phyloP scores from a whole-genome alignment of 2,113 vertebrate species.

The Dinomys branickii region DNA sequence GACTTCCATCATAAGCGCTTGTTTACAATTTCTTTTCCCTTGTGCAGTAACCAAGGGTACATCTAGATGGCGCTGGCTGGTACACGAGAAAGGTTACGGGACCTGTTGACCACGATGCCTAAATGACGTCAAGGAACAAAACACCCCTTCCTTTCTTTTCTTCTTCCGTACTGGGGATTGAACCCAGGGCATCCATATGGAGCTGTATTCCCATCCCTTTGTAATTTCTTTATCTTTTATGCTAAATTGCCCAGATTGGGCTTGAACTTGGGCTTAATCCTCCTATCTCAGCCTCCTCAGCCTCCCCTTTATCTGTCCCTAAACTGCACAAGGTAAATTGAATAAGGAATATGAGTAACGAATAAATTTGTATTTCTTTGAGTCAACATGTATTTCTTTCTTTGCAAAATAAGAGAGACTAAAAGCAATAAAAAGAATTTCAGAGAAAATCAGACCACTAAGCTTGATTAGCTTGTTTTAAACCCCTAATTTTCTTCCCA shows the following conservation, averaged over 20 bases:
- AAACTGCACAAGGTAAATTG: neutral
- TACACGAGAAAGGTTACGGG: neutral
- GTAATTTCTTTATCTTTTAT: neutral
- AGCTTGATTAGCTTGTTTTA: slow-evolving; percentile 28
- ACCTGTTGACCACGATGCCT: neutral
- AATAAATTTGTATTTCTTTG: neutral
- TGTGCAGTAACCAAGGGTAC: neutral
- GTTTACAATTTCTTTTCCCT: neutral
- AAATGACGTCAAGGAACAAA: neutral
- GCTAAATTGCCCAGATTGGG: neutral
- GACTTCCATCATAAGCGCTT: neutral
- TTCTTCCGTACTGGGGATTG: neutral
- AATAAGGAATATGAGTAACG: neutral
- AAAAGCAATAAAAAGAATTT: neutral
- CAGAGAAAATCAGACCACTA: neutral
- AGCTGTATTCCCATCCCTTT: neutral
- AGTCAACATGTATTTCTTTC: neutral
- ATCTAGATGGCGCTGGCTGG: too few species aligned
- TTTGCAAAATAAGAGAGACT: neutral
- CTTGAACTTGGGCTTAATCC: neutral
- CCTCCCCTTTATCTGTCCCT: neutral
- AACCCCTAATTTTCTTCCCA: neutral
- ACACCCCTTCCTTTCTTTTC: neutral
- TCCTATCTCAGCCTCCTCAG: neutral
- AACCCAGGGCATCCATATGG: neutral